phyloP scores from a whole-genome alignment of 2,797 vertebrate genomes.

The Zalophus californianus region DNA sequence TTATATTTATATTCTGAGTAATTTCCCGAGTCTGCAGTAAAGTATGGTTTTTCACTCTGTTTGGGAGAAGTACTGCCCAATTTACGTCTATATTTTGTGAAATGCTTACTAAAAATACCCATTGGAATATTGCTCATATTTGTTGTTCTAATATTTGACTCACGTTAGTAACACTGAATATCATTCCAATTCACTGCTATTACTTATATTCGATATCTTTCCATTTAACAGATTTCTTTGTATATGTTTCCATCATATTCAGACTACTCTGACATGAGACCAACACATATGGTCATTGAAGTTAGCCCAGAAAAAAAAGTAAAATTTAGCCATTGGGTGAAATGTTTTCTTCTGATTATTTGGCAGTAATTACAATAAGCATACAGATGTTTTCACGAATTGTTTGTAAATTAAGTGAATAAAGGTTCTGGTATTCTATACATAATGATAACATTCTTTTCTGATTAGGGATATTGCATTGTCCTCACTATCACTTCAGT shows the following conservation, averaged over 20 bases:
- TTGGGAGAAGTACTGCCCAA: slow-evolving; percentile 28
- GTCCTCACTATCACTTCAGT: background rate
- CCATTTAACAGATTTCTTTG: slow-evolving; percentile 16
- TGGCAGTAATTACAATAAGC: slow-evolving; percentile 40
- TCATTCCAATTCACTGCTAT: slow-evolving; percentile 31
- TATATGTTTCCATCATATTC: background rate
- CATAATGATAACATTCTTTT: background rate
- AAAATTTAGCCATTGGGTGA: background rate
- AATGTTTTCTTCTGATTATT: background rate
- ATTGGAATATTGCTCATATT: background rate
- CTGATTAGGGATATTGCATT: background rate
- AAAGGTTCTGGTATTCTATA: background rate
- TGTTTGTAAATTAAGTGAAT: slow-evolving; percentile 4
- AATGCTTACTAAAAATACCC: slow-evolving; percentile 21
- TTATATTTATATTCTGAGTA: slow-evolving; percentile 76
- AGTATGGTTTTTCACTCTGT: slow-evolving; percentile 50
- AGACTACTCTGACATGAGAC: background rate
- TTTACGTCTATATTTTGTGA: slow-evolving; percentile 14
- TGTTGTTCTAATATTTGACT: slow-evolving; percentile 16
- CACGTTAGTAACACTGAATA: slow-evolving; percentile 53
- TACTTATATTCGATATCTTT: slow-evolving; percentile 52
- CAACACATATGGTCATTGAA: background rate
- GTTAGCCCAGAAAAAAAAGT: background rate
- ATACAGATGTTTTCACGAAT: background rate
- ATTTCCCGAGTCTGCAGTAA: slow-evolving; percentile 58